These are phyloP conservation scores for Lasioglossum lativentre DNA, from an alignment of 2,888 invertebrate species.

Conservation along the genomic window DNA sequence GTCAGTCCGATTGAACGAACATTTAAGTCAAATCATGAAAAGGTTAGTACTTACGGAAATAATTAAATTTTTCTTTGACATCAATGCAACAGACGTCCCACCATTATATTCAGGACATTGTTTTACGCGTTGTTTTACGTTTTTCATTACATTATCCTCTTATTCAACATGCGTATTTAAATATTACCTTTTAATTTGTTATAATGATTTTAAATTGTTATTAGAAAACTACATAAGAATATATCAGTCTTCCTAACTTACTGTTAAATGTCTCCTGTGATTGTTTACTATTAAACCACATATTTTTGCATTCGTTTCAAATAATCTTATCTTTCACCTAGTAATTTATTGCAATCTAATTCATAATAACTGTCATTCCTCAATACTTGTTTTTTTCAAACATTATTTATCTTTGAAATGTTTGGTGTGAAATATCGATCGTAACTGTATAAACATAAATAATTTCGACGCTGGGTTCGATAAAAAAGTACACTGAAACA, in stretches of 20 bases:
- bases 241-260: no score
- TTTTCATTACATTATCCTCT: neutral
- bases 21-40: neutral
- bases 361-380: neutral
- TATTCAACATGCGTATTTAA: neutral
- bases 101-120: neutral
- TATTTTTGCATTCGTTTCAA: no score
- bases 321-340: neutral
- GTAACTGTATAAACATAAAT: no score
- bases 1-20: neutral
- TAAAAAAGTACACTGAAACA: no score
- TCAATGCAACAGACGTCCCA: neutral
- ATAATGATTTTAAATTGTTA: no score
- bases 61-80: neutral
- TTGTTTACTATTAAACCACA: no score
- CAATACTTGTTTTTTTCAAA: no score
- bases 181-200: neutral
- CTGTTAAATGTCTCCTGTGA: no score
- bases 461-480: no score
- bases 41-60: neutral
- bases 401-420: no score
- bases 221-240: no score
- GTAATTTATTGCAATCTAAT: neutral
- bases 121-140: neutral
- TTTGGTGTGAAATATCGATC: no score